Evolutionary conservation across 2,888 invertebrate genomes (phyloP).

Genomic region (Himalopsyche anomala): DNA sequence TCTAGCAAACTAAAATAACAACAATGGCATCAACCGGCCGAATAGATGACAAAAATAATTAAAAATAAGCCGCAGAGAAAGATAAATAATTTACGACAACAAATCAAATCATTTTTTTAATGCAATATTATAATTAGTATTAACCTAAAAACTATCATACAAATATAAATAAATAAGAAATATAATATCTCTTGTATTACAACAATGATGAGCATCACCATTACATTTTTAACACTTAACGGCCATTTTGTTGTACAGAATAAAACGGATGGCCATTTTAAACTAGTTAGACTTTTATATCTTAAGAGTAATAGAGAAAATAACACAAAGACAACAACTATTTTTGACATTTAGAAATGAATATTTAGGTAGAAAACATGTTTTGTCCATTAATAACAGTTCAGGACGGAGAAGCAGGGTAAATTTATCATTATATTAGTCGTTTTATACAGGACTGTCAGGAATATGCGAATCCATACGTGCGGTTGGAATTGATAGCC

Average conservation of each 20-base stretch:
- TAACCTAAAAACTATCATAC: slow-evolving; percentile 19
- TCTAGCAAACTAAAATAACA: slow-evolving; percentile 43
- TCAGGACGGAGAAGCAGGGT: slow-evolving; percentile 41
- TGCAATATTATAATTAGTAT: slow-evolving; percentile 17
- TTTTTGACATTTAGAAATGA: slow-evolving; percentile 42
- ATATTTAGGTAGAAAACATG: slow-evolving; percentile 38
- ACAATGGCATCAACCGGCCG: background rate
- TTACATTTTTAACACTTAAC: background rate
- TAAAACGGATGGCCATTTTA: slow-evolving; percentile 6
- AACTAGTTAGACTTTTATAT: no score
- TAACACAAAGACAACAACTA: slow-evolving; percentile 29
- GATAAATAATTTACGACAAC: slow-evolving; percentile 1
- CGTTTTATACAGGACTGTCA: slow-evolving; percentile 5
- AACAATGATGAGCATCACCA: background rate
- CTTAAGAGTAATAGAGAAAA: slow-evolving; percentile 19
- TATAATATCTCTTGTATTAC: slow-evolving; percentile 11
- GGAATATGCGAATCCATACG: slow-evolving; percentile 9
- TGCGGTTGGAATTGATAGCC: background rate
- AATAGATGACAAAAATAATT: slow-evolving; percentile 4
- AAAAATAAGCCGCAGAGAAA: background rate
- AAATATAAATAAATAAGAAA: slow-evolving; percentile 27
- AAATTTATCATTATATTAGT: slow-evolving; percentile 19
- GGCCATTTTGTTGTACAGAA: no score
- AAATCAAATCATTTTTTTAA: background rate
- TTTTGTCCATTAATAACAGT: slow-evolving; percentile 42